Evolutionary conservation across 2,113 vertebrate species (phyloP), one percentile per base, ranked within the genome.

Genomic region (Plectropomus leopardus): DNA sequence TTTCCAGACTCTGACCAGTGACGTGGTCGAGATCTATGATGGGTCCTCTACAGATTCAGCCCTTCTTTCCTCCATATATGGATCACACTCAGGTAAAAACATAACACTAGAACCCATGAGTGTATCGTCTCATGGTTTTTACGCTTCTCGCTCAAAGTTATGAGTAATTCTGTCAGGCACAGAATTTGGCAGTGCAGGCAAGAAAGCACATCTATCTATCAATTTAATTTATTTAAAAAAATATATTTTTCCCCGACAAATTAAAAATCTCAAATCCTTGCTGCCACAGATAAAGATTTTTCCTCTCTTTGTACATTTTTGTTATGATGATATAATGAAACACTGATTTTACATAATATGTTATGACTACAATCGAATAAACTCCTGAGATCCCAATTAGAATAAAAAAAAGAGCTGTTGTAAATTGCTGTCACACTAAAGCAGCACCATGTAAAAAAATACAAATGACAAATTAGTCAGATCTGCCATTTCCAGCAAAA

Each of bases 21-120:
- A 99, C 66, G 96, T 98, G 76, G 96, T 98, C 58, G 97, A 99
- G 92, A 97, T 99, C 78, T 97, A 95, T 48, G 97, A 99, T 74
- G 97, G 97, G 34, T 95, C 97, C 82, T 95, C 96, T 76, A 92
- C 95, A 40, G 97, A 98, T 61, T 96, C 97, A 63, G 84, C 96
- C 72, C 96, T 99, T 87, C 96, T 99, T 85, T 97, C 97, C 42
- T 98, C 98, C 76, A 96, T 98, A 79, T 97, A 97, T 79, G 97
- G 98, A 95, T 98, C 97, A 64, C 98, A 99, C 92, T 99, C 98
- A 96, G 98, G 98, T 99, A 96, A 92, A 76, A 60, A 65, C 13
- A 57, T 1, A 63, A 51, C 40, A 53, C 21, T 45, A 3, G 9
- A 48, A 58, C 45, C 26, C 45, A 47, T 32, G 58, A 54, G 30